Evolutionary conservation across 2,113 vertebrate species (phyloP), one percentile per base, ranked within the genome.

Genomic region (Thalassarche chlororhynchos): DNA sequence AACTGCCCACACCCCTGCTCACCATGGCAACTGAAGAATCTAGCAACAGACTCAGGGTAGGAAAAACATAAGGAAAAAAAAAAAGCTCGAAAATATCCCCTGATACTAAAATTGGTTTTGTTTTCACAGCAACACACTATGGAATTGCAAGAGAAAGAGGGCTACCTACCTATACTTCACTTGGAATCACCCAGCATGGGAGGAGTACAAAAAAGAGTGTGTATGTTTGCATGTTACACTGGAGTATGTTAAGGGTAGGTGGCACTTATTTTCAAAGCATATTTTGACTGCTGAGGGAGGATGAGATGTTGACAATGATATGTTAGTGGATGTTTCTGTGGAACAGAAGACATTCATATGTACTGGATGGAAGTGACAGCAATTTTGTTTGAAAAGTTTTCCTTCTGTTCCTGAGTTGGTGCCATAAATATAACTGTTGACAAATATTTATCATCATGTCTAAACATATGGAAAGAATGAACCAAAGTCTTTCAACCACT

Each of bases 11-110:
- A 97, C 94, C 96, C 81, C 87, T 65, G 86, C 92, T 98, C 98
- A 97, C 98, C 98, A 99, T 98, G 97, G 98, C 96, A 99, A 98
- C 98, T 96, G 95, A 96, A 97, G 97, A 97, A 96, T 97, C 97
- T 98, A 97, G 95, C 97, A 98, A 95, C 96, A 98, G 97, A 97
- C 97, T 96, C 93, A 77, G 93, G 72, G 94, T 89, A 89, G 94
- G 88, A 96, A 97, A 96, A 96, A 95, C 71, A 97, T 57, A 89
- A 89, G 72, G 1, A 36, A 84, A 94, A 93, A 95, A 46, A 95
- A 92, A 25, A 13, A 64, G 87, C 89, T 97, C 21, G 1, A 97
- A 98, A 98, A 98, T 98, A 98, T 98, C 96, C 84, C 95, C 79
- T 87, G 97, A 95, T 97, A 97, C 97, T 98, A 98, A 98, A 98